Evolutionary conservation across 2,797 vertebrate genomes (phyloP), one percentile per base, ranked within the genome.

Genomic region (Phaenicophaeus curvirostris): DNA sequence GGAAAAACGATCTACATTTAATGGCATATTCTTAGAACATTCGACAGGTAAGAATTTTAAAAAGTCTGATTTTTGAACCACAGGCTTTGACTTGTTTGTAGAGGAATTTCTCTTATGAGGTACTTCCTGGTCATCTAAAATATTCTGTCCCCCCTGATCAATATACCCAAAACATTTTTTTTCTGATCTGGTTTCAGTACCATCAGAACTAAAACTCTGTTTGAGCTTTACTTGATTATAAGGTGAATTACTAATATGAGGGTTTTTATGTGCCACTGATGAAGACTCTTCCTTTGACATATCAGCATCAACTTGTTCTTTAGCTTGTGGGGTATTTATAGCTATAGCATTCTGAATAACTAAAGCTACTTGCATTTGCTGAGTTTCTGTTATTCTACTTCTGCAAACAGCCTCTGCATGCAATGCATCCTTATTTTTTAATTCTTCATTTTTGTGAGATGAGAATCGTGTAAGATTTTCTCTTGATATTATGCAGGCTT

Each of bases 251-350:
- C 51, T 86, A 44, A 57, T 6, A 3, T 33, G 48, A 14, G n/a
- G 71, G 23, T 19, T 61, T 66, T 92, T 94, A 85, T n/a, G 66
- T 93, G 74, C 27, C 44, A 84, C 73, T 74, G 84, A 83, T 61
- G 73, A 93, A n/a, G 69, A 89, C 55, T 67, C 30, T 72, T 91
- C 85, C 58, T 90, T 93, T 72, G 87, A 75, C 4, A 6, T 61
- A 57, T 76, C 61, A 46, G 30, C 37, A 54, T 85, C 74, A 91
- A 31, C 59, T 46, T 78, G 77, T 15, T 93, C 59, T 33, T 25
- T 31, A 72, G 37, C 54, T 66, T 48, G 67, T 33, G 46, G 42
- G 25, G 10, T 66, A 71, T 74, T 91, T 30, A 54, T 30, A 78
- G 54, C 50, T 75, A 19, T 24, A 78, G 13, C 17, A 59, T 42